Base-by-base conservation (phyloP, 1,140 invertebrate genomes). In the Sipha flava region DNA sequence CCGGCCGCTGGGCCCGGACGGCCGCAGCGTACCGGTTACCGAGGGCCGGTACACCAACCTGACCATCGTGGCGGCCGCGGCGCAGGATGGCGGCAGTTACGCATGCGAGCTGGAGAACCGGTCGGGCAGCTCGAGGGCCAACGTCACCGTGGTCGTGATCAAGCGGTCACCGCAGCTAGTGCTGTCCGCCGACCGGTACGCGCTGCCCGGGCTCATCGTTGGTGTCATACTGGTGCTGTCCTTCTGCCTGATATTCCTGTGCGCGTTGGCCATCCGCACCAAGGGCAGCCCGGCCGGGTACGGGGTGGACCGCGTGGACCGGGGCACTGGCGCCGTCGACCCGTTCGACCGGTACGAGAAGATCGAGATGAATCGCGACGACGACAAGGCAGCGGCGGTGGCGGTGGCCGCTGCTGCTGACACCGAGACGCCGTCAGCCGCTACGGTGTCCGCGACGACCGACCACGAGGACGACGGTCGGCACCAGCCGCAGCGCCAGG, bases 51-150 rank as follows among this genome's bases (percentile, higher is more conserved):
- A 87, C 21, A 92, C 90, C 82, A 91, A 90, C 84, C 85, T 94
- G 82, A 93, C 90, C 4, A 90, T 94, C 79, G 88, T 90, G 72
- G 88, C 89, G 21, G 89, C 90, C 1, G 91, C 92, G 79, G 83
- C 89, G 45, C 89, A 90, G 84, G 92, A 94, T 85, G 88, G 91
- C 26, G 92, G 92, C 34, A 86, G 89, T 18, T 94, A 93, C 84
- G 89, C 88, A 10, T 94, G 93, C 83, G 87, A 88, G 26, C 92
- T 92, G 0, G 91, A 92, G 84, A 94, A 93, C 84, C 85, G 82
- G 40, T 93, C 92, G 10, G 92, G 92, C 0, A 89, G 88, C 82
- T 90, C 89, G 1, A 89, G 92, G 84, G 89, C 90, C 43, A 90
- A 89, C 82, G 89, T 94, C 26, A 80, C 54, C 12, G 59, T 73